phyloP scores from a whole-genome alignment of 2,888 invertebrate species.

The Meganola albula region DNA sequence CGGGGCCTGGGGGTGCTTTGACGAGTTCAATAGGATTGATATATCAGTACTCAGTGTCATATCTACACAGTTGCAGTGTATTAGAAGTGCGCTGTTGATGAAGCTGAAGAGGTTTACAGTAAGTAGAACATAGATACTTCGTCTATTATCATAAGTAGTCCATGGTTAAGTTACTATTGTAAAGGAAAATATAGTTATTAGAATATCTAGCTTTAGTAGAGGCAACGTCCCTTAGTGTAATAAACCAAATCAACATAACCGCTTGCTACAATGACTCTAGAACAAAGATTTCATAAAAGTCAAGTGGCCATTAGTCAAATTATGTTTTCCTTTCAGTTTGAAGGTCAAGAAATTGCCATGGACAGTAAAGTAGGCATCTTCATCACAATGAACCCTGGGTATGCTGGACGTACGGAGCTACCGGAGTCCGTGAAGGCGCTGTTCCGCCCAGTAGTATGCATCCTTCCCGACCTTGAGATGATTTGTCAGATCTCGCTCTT shows the following conservation, averaged over 20 bases:
- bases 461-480: conserved; percentile 93
- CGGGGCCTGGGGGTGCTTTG: conserved; percentile 98
- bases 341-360: conserved; percentile 87
- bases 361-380: conserved; percentile 94
- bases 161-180: no score
- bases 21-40: conserved; percentile 96
- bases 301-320: no score
- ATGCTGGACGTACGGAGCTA: conserved; percentile 93
- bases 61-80: conserved; percentile 93
- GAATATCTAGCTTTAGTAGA: no score
- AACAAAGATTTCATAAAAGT: no score
- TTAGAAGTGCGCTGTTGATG: conserved; percentile 88
- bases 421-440: conserved; percentile 95
- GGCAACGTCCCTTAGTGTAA: no score
- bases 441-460: conserved; percentile 94
- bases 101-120: conserved; percentile 87
- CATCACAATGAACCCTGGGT: conserved; percentile 97
- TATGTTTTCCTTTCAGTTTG: conserved; percentile 79
- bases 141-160: no score
- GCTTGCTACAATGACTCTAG: no score
- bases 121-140: conserved; percentile 39
- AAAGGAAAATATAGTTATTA: no score
- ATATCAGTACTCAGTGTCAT: conserved; percentile 95
- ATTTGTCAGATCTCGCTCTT: conserved; percentile 95
- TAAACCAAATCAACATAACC: no score